Percentiles rank a stretch among this genome's conserved stretches.
These are phyloP conservation scores for Hetaerina titia DNA, from an alignment of 2,888 invertebrate genomes.

Conservation along the genomic window DNA sequence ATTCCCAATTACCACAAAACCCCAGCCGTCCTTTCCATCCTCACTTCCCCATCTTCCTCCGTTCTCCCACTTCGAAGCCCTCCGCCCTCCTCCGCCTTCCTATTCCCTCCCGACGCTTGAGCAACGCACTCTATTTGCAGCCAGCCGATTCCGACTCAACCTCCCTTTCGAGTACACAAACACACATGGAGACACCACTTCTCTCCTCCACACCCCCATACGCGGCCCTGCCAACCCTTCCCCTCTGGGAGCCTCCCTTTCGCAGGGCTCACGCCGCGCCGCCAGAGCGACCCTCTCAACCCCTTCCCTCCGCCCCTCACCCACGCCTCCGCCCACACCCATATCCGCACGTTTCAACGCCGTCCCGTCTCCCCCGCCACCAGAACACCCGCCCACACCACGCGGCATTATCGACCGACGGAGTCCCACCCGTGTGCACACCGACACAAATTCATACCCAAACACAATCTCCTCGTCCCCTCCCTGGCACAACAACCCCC, in stretches of 20 bases:
- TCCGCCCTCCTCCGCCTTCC: too few species aligned
- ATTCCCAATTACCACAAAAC: neutral
- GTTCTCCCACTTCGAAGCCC: neutral
- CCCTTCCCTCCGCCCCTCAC: neutral
- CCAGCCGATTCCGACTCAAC: neutral
- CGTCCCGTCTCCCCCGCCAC: neutral
- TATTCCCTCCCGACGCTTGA: neutral
- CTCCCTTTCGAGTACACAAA: neutral
- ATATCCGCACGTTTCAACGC: constrained; percentile 32
- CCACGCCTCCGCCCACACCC: neutral
- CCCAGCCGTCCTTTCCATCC: neutral
- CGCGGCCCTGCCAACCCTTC: neutral
- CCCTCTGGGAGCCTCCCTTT: neutral
- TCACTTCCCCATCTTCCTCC: neutral
- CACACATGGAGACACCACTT: neutral
- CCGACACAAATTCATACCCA: constrained; percentile 28
- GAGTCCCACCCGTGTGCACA: neutral
- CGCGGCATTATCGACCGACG: constrained; percentile 13
- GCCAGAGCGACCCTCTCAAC: neutral
- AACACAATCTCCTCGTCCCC: neutral
- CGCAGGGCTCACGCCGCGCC: neutral
- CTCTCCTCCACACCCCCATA: neutral
- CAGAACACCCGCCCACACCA: neutral
- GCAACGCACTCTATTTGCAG: neutral
- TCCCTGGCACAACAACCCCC: neutral